Evolutionary conservation across 2,113 vertebrate genomes (phyloP), one percentile per base, ranked within the genome.

Genomic region (Microcebus griseorufus): DNA sequence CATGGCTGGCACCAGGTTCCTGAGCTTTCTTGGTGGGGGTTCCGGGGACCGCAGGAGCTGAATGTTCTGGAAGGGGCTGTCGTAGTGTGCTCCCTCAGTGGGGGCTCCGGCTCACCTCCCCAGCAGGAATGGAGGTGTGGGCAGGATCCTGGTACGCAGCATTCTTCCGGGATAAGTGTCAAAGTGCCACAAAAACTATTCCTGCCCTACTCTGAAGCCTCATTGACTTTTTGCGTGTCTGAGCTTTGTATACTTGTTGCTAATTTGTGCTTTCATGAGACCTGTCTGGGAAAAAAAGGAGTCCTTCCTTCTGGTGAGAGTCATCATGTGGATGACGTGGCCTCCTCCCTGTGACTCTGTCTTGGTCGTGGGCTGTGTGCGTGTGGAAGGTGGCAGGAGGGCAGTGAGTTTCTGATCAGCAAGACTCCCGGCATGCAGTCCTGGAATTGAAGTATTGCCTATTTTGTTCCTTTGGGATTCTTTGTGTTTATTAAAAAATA

Each of bases 271-370:
- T 65, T 83, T 69, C 67, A 22, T 20, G 60, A 67, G 51, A 34
- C 1, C 9, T 92, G 62, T 62, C 42, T 93, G 29, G 32, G 42
- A 51, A 67, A 60, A 60, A 55, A 51, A 80, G 45, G 72, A 72
- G n/a, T 32, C 42, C 22, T 80, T 55, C 51, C 58, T 86, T 92
- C 45, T 78, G 20, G 60, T 45, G 42, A 53, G 65, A 80, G 82
- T 69, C 62, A 64, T 62, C 34, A 45, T 53, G 20, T 83, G 0
- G 0, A 11, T 76, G 75, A 83, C 62, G 14, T 18, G 22, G 69
- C 39, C 86, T n/a, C 39, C 86, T n/a, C n/a, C 32, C 78, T 6
- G 22, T 10, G 45, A 72, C 78, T 96, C 93, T 95, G 91, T 87
- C 67, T 55, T 65, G 45, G 42, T 88, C 53, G 10, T 60, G 37